Evolutionary conservation across 2,888 invertebrate genomes (phyloP).

Genomic region (Plutella xylostella): DNA sequence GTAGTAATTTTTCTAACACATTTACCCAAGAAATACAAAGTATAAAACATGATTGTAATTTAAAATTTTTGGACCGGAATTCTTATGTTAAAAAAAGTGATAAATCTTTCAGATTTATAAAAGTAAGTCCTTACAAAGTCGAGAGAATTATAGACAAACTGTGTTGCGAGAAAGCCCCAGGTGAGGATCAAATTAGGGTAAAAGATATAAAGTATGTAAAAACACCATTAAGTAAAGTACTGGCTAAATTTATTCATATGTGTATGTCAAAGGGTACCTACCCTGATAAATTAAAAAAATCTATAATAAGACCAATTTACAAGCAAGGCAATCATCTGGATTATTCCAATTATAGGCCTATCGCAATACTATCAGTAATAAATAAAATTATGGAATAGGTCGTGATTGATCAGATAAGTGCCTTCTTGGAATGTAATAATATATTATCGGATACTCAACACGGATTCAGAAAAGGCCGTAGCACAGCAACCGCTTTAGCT

Average conservation of each 20-base stretch:
- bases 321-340: no score
- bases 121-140: background rate
- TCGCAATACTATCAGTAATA: no score
- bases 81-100: background rate
- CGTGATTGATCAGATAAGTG: no score
- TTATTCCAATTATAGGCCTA: no score
- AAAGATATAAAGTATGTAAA: background rate
- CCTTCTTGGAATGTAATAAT: background rate
- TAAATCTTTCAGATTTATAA: background rate
- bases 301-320: no score
- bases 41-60: background rate
- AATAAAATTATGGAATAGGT: no score
- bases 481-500: background rate
- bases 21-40: conserved; percentile 3
- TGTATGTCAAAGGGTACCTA: no score
- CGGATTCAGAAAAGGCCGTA: background rate
- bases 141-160: no score
- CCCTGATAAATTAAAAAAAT: no score
- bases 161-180: background rate
- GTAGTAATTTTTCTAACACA: conserved; percentile 6
- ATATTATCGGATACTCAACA: background rate
- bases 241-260: background rate
- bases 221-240: no score
- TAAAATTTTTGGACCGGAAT: background rate
- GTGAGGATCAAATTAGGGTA: background rate